Conservation (phyloP, 2,113 vertebrate species). For the Marcusenius ussheri region DNA sequence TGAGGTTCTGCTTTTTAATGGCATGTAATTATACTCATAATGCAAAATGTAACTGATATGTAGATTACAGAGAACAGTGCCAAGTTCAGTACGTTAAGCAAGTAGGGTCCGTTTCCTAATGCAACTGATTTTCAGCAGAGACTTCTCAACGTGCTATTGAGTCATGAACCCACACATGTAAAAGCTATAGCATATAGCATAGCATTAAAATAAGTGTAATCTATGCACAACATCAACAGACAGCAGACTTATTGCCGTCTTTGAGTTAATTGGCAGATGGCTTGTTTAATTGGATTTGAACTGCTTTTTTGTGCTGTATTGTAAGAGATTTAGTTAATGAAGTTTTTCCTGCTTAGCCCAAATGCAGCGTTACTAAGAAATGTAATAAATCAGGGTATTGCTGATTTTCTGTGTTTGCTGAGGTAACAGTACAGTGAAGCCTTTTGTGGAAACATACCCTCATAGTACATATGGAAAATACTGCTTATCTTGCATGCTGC, state of each 20-base stretch:
- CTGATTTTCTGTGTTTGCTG: background rate
- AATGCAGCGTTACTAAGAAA: background rate
- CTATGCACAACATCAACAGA: background rate
- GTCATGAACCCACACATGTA: background rate
- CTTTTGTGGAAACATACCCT: background rate
- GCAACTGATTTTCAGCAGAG: background rate
- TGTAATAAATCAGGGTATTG: background rate
- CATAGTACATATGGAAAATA: background rate
- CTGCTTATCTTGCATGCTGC: background rate
- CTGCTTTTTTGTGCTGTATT: background rate
- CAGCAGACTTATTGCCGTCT: background rate
- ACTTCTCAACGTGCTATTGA: background rate
- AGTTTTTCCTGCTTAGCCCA: background rate
- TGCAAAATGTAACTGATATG: background rate
- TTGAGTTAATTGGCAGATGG: background rate
- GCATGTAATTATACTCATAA: background rate
- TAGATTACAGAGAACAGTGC: background rate
- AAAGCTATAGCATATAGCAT: background rate
- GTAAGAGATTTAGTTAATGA: background rate
- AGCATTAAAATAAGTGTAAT: background rate
- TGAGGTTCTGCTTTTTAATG: background rate
- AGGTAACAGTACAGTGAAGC: background rate
- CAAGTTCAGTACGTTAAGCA: background rate
- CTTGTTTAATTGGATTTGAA: background rate
- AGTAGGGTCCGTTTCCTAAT: background rate